Evolutionary conservation across 2,797 vertebrate species (phyloP), one percentile per base, ranked within the genome.

Genomic region (Enteromius treurensis): DNA sequence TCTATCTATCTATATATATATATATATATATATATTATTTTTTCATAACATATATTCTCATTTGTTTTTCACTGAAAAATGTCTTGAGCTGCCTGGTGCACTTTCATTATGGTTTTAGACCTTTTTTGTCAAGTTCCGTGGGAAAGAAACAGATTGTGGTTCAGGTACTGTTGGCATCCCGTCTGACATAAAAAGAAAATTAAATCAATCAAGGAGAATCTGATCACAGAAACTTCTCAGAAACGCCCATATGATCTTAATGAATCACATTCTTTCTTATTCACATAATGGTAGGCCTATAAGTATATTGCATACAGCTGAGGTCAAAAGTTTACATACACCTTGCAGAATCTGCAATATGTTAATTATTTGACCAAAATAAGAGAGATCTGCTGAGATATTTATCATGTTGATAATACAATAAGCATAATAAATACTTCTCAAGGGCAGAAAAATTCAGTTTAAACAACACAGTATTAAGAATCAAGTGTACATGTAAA

Each of bases 21-120:
- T 11, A 26, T 55, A 9, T n/a, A n/a, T 8, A 55, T n/a, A 58
- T 23, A 10, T 6, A 37, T 17, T 0, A 0, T 17, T 70, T 70
- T 70, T 9, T 11, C 14, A 49, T 45, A 71, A 40, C 65, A 40
- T 11, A 1, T n/a, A 13, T 60, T 21, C 34, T 60, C 3, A 13
- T 77, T 58, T 60, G 53, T 40, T 77, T 77, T 60, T 45, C 21
- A 1, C 17, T 62, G 21, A 60, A 1, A 55, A 37, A 55, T 37
- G 21, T n/a, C 29, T 23, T 55, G 51, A 15, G 73, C 37, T 45
- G 55, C 15, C 75, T 26, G 55, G 23, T 77, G 55, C 23, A 42
- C 75, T 58, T 64, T 64, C 9, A 77, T 77, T 62, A 77, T 13
- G 23, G 58, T 64, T 47, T 77, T 64, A 77, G 58, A 62, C 55